Evolutionary conservation across 2,888 invertebrate species (phyloP).

Genomic region (Acanthoscelides obtectus): DNA sequence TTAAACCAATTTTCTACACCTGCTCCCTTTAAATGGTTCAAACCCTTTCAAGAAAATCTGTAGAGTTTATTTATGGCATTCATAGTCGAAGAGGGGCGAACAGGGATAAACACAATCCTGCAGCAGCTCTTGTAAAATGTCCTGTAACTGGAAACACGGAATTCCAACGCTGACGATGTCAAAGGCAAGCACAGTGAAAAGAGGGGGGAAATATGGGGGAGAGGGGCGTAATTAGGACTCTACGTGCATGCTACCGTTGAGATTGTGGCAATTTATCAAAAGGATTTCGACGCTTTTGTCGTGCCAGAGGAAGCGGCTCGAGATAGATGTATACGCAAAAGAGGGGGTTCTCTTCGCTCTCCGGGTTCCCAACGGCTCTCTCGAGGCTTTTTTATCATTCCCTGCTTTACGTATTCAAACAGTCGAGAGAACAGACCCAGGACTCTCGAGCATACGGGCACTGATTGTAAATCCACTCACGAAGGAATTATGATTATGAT

Average conservation of each 20-base stretch:
- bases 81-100: neutral
- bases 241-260: neutral
- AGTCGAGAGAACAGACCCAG: too few relatives aligned
- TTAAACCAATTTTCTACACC: too few relatives aligned
- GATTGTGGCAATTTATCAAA: conserved; percentile 6
- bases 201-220: neutral
- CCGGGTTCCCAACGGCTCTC: neutral
- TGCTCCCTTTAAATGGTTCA: too few relatives aligned
- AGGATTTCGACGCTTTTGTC: neutral
- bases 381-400: neutral
- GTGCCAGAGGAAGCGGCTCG: neutral
- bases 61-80: too few relatives aligned
- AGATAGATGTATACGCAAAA: neutral
- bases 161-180: neutral
- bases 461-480: too few relatives aligned
- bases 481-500: too few relatives aligned
- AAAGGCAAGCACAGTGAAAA: neutral
- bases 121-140: neutral
- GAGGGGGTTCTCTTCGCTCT: neutral
- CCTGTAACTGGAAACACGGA: neutral
- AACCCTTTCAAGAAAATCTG: too few relatives aligned
- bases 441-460: too few relatives aligned
- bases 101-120: neutral
- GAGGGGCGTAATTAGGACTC: neutral
- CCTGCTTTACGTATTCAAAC: neutral